Evolutionary conservation across 2,888 invertebrate genomes (phyloP).

Genomic region (Pristionchus exspectatus): DNA sequence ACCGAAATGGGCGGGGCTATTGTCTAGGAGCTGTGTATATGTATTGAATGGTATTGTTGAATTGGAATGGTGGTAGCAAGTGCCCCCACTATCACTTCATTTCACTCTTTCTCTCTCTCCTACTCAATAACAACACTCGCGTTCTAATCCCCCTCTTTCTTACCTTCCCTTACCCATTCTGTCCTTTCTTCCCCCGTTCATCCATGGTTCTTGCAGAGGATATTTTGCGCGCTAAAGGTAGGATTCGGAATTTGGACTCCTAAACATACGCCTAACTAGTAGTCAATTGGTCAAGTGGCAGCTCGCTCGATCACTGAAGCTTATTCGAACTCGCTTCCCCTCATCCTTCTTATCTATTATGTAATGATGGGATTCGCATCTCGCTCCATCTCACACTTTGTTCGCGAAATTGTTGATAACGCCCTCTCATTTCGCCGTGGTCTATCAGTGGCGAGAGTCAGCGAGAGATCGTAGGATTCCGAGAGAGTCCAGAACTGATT

Average conservation of each 20-base stretch:
- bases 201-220: background rate
- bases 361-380: slow-evolving; percentile 19
- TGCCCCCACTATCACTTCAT: slow-evolving; percentile 1
- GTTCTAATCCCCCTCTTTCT: background rate
- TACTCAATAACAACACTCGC: slow-evolving; percentile 21
- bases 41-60: background rate
- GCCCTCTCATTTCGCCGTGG: background rate
- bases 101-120: background rate
- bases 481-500: slow-evolving; percentile 6
- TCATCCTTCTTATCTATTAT: background rate
- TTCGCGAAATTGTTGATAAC: slow-evolving; percentile 32
- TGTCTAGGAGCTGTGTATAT: background rate
- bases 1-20: background rate
- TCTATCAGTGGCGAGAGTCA: background rate
- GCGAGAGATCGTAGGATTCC: background rate
- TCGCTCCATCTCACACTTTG: slow-evolving; percentile 2
- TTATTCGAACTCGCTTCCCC: background rate
- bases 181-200: background rate
- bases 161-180: background rate
- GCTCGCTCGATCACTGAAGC: background rate
- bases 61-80: slow-evolving; percentile 23
- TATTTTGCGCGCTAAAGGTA: slow-evolving; percentile 1
- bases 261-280: background rate
- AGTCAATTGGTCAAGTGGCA: background rate
- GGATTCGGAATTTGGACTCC: background rate